A percentile compares a stretch with the other conserved stretches of the same genome.
Evolutionary conservation across 2,888 invertebrate genomes (phyloP).

Genomic region (Melanotus villosus): DNA sequence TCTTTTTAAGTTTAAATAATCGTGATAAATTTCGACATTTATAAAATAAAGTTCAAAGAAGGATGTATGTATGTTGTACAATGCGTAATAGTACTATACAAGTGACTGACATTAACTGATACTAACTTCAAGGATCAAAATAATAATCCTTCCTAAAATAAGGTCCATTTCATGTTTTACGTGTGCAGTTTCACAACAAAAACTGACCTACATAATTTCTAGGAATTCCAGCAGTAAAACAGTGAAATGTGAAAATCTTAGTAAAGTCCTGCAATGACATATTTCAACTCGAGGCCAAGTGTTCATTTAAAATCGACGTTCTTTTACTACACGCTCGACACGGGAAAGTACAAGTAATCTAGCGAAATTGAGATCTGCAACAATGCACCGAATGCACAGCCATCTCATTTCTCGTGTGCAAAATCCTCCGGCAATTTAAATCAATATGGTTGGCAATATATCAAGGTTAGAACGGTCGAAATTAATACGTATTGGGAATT

Average conservation of each 20-base stretch:
- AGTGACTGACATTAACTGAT: too few species aligned
- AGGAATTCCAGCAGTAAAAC: neutral
- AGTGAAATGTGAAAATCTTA: constrained; percentile 10
- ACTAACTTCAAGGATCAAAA: too few species aligned
- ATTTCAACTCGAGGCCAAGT: constrained; percentile 9
- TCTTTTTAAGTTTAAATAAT: too few species aligned
- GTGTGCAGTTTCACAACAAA: too few species aligned
- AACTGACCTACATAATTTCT: too few species aligned
- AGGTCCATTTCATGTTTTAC: too few species aligned
- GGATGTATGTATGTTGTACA: too few species aligned
- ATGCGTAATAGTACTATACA: too few species aligned
- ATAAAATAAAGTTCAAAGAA: too few species aligned
- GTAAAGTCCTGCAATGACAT: constrained; percentile 12
- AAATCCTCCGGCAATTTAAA: neutral
- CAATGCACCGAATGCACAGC: constrained; percentile 12
- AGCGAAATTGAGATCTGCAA: constrained; percentile 17
- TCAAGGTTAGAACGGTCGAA: neutral
- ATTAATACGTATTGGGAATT: neutral
- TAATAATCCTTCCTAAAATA: too few species aligned
- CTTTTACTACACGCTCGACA: neutral
- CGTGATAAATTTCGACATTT: too few species aligned
- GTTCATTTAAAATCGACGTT: constrained; percentile 21
- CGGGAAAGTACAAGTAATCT: constrained; percentile 11
- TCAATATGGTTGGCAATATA: neutral
- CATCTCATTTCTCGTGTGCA: constrained; percentile 7